Percentiles rank a stretch among this genome's conserved stretches.
Evolutionary conservation across 2,113 vertebrate genomes (phyloP).

Genomic region (Platichthys flesus): DNA sequence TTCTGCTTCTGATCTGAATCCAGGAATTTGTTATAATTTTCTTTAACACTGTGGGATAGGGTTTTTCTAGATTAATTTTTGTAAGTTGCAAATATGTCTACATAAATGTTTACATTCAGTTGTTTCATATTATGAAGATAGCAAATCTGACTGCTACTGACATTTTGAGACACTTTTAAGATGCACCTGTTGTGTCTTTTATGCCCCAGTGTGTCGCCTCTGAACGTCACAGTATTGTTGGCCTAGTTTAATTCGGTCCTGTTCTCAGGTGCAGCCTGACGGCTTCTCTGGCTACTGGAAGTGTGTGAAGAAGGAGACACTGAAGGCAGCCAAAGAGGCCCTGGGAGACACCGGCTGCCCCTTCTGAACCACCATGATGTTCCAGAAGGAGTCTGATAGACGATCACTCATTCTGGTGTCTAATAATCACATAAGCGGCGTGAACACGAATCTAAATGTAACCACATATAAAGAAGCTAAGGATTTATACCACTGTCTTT

Average conservation of each 20-base stretch:
- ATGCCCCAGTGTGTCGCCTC: neutral
- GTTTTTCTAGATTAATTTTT: too few species aligned
- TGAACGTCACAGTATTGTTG: neutral
- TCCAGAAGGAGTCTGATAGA: neutral
- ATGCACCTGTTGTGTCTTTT: neutral
- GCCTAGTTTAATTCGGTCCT: conserved; percentile 2
- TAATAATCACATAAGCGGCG: neutral
- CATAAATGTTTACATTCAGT: neutral
- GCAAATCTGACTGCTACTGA: neutral
- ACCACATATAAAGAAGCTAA: neutral
- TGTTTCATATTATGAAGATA: neutral
- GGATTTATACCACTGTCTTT: conserved; percentile 38
- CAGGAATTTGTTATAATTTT: too few species aligned
- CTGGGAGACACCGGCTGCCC: conserved; percentile 85
- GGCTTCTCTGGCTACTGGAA: conserved; percentile 93
- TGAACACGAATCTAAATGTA: conserved; percentile 6
- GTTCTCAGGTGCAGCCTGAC: conserved; percentile 86
- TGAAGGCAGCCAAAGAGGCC: conserved; percentile 93
- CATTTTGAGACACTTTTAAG: neutral
- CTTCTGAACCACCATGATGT: conserved; percentile 72
- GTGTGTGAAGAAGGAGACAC: conserved; percentile 94
- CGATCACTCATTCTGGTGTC: neutral
- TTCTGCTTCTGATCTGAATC: too few species aligned
- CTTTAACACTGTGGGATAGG: too few species aligned
- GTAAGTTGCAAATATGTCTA: neutral